phyloP scores from a whole-genome alignment of 2,797 vertebrate genomes.

The Nasua narica region DNA sequence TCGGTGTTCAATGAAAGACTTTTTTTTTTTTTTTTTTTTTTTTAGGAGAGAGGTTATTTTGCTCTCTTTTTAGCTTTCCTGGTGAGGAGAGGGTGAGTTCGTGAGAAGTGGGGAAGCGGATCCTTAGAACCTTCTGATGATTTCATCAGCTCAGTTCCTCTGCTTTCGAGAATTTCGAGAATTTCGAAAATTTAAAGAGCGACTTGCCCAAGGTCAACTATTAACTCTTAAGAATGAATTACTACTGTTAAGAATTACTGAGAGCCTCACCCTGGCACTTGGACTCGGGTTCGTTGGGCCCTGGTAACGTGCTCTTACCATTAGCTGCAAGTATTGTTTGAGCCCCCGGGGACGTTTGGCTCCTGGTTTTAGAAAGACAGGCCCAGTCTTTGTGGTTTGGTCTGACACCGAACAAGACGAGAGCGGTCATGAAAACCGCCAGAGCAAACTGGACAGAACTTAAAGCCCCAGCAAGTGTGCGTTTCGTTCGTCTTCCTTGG shows the following conservation, averaged over 20 bases:
- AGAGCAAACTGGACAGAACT: neutral
- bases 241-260: neutral
- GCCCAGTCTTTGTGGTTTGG: neutral
- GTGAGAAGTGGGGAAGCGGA: neutral
- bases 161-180: conserved; percentile 7
- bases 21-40: neutral
- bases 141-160: neutral
- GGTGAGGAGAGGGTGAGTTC: neutral
- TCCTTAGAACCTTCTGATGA: neutral
- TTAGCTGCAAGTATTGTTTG: neutral
- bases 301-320: neutral
- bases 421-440: neutral
- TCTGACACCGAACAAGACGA: neutral
- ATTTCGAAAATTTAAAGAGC: neutral
- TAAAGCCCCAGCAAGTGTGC: neutral
- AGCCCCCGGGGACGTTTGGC: neutral
- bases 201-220: neutral
- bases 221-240: neutral
- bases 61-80: neutral
- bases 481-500: neutral
- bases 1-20: neutral
- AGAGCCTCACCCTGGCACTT: neutral
- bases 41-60: neutral
- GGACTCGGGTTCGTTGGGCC: neutral
- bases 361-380: neutral